These are phyloP conservation scores for Heteromyza rotundicornis DNA, from an alignment of 2,888 invertebrate genomes.

Conservation along the genomic window DNA sequence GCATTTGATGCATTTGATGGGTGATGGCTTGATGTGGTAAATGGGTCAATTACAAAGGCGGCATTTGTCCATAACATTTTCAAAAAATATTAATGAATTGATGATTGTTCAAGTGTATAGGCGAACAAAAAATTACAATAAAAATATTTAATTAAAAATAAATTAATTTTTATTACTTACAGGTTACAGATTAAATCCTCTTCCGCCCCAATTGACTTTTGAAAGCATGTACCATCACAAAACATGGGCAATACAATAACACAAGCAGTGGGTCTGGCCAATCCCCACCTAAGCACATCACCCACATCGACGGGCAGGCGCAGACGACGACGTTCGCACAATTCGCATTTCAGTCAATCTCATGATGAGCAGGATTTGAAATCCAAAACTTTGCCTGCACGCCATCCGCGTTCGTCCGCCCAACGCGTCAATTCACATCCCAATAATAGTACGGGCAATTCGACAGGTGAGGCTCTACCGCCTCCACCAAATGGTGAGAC, in stretches of 20 bases:
- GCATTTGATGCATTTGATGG: neutral
- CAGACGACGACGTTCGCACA: no score
- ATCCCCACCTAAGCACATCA: neutral
- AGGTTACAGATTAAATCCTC: no score
- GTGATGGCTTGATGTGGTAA: neutral
- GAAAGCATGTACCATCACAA: no score
- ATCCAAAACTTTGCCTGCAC: conserved; percentile 53
- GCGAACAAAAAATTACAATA: no score
- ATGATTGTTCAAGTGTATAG: no score
- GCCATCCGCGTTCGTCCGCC: conserved; percentile 31
- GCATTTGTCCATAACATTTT: no score
- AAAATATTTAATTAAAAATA: no score
- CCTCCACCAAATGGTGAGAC: conserved; percentile 62
- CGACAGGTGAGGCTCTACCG: conserved; percentile 18
- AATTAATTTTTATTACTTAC: no score
- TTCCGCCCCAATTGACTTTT: no score
- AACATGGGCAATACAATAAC: neutral
- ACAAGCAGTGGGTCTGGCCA: neutral
- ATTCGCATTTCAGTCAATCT: neutral
- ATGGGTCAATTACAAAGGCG: neutral
- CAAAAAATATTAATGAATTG: no score
- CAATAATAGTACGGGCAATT: neutral
- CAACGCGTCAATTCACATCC: neutral
- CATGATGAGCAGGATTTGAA: neutral
- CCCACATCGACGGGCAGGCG: no score